Percentiles rank a stretch among this genome's conserved stretches.
These are phyloP conservation scores for Bombylius major DNA, from an alignment of 2,888 invertebrate species.

Conservation along the genomic window DNA sequence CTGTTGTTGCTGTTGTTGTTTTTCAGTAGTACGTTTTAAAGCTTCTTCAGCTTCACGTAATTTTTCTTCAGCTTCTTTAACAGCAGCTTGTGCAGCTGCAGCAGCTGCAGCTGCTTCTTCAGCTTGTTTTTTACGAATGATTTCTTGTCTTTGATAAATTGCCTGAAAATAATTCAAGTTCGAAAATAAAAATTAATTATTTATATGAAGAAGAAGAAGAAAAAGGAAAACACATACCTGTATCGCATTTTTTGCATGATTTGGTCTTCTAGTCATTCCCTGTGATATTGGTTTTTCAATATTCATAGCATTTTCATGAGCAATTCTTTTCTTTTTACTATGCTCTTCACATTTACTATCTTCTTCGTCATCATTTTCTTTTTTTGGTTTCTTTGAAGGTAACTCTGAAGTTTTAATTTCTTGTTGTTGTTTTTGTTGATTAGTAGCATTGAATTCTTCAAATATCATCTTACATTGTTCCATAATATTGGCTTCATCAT, in stretches of 20 bases:
- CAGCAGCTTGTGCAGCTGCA: conserved; percentile 19
- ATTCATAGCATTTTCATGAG: conserved; percentile 49
- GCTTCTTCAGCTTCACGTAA: conserved; percentile 28
- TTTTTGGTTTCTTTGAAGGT: neutral
- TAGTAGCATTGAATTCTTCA: conserved; percentile 56
- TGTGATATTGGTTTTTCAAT: conserved; percentile 31
- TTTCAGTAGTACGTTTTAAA: conserved; percentile 20
- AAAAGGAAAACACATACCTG: conserved; percentile 37
- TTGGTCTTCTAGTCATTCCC: conserved; percentile 36
- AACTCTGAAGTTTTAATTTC: neutral
- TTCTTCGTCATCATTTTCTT: conserved; percentile 27
- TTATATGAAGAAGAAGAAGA: neutral
- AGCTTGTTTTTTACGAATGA: conserved; percentile 24
- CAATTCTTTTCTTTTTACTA: conserved; percentile 53
- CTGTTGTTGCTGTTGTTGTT: conserved; percentile 9
- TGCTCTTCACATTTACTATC: conserved; percentile 26
- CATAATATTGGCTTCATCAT: conserved; percentile 56
- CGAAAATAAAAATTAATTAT: neutral
- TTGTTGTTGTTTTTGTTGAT: neutral
- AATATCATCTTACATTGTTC: conserved; percentile 79
- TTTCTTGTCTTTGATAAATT: conserved; percentile 28
- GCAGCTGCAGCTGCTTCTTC: conserved; percentile 19
- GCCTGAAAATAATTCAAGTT: conserved; percentile 18
- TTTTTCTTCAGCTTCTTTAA: conserved; percentile 30
- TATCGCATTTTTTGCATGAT: conserved; percentile 45